These are phyloP conservation scores for Anoplolepis gracilipes DNA, from an alignment of 1,140 invertebrate species.

Conservation along the genomic window DNA sequence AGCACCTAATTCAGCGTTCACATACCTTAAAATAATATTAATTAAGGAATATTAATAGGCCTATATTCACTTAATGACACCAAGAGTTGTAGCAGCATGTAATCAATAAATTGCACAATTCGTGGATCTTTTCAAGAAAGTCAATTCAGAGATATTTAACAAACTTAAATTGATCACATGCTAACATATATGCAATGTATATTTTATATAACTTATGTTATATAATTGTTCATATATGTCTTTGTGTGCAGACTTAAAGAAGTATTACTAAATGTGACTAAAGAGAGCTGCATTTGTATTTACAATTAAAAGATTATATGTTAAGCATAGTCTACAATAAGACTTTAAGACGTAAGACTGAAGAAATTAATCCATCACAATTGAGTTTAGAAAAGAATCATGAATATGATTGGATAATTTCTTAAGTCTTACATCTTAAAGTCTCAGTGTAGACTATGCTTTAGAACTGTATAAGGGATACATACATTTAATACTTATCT, in stretches of 20 bases:
- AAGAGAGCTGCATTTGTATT: background rate
- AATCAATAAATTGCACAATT: conserved; percentile 87
- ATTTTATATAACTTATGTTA: background rate
- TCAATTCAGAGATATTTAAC: conserved; percentile 58
- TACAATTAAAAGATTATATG: background rate
- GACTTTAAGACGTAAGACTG: too few species aligned
- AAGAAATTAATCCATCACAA: too few species aligned
- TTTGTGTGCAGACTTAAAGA: conserved; percentile 6
- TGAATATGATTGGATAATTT: too few species aligned
- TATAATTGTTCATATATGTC: background rate
- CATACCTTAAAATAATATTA: too few species aligned
- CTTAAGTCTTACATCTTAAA: too few species aligned
- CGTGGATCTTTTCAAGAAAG: conserved; percentile 83
- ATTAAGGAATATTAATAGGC: too few species aligned
- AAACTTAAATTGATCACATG: conserved; percentile 43
- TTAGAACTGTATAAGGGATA: background rate
- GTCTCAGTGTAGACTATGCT: too few species aligned
- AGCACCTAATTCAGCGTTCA: too few species aligned
- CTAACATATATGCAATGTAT: background rate
- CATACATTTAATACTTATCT: background rate
- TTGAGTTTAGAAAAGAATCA: too few species aligned
- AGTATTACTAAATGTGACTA: background rate
- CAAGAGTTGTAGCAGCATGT: conserved; percentile 88
- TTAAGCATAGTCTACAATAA: too few species aligned
- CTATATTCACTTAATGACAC: too few species aligned